Evolutionary conservation across 2,113 vertebrate genomes (phyloP), one percentile per base, ranked within the genome.

Genomic region (Trematocara stigmaticum): DNA sequence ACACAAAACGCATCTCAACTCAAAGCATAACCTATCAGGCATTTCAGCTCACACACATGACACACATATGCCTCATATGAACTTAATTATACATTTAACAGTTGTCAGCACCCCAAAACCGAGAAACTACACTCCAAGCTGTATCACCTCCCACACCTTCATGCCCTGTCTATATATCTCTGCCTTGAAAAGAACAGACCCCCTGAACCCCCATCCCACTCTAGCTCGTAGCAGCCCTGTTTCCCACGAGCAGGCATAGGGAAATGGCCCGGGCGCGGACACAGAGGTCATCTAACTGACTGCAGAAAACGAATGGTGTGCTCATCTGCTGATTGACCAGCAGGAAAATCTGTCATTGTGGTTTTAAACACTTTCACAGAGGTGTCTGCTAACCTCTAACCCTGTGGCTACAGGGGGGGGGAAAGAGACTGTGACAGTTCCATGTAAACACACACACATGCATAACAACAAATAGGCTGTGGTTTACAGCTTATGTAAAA

Each of bases 281-380:
- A 64, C 64, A 71, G 78, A 92, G 95, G 95, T 96, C 94, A 86
- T 52, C 79, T 76, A 64, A 85, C 81, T 92, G 94, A 95, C 93
- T 93, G 87, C 88, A 84, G 20, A 94, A 91, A 94, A 96, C 88
- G 64, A 93, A 95, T 93, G 93, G 85, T 15, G 83, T 76, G 93
- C 94, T 95, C 94, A 87, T 94, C 91, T 92, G 92, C 87, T 84
- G 92, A 94, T 89, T 88, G 95, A 95, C 87, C 91, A 83, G 93
- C 85, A 71, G 84, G 91, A 83, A 93, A 87, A 94, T 94, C 94
- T 52, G 71, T 95, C 95, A 90, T 76, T 87, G 59, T 55, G 61
- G 76, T 45, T 91, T 90, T 86, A 86, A 95, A 91, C 93, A 92
- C 93, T 95, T 93, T 94, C 88, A 92, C 93, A 95, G 94, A 93